Evolutionary conservation across 2,888 invertebrate species (phyloP), one percentile per base, ranked within the genome.

Genomic region (Sepiola atlantica): DNA sequence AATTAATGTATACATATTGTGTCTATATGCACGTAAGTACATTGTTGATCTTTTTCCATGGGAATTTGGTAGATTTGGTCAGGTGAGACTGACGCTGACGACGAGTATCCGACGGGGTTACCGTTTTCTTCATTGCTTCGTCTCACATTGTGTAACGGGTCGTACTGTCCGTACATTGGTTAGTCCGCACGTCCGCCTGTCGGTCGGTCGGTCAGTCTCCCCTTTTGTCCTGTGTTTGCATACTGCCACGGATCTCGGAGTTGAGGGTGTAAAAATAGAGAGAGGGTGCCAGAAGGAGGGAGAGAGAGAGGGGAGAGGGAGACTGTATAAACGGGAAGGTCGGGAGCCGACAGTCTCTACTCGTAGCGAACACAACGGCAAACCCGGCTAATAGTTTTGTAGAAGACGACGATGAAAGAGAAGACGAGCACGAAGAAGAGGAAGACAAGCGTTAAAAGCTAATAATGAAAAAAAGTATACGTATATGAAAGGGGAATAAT

Each of bases 171-270:
- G 32, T 77, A 77, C 32, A 77, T 77, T 77, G 77, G 77, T 77
- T 77, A 77, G 77, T 77, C 77, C 77, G 77, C n/a, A 77, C 77
- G 32, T 18, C 77, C 32, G 77, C 32, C 77, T 77, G 77, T 77
- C 77, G 16, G 77, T 77, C 77, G 8, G 77, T 77, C 77, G 77
- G 77, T 77, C 77, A 77, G 77, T 77, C 77, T 77, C 77, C 77
- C 77, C 77, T 77, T 77, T 77, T 77, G 77, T 77, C 77, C 77
- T 77, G 32, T 77, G 77, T 77, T 77, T 77, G 77, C 77, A 77
- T 77, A n/a, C n/a, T 77, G 77, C n/a, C 77, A 16, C 77, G 77
- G 77, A 77, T 77, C 77, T n/a, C 32, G 77, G 77, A 77, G n/a
- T 77, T 45, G 45, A 45, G 45, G 45, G 45, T 45, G 45, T 45